These are phyloP conservation scores for Dermochelys coriacea DNA, from an alignment of 2,797 vertebrate species.

Conservation along the genomic window DNA sequence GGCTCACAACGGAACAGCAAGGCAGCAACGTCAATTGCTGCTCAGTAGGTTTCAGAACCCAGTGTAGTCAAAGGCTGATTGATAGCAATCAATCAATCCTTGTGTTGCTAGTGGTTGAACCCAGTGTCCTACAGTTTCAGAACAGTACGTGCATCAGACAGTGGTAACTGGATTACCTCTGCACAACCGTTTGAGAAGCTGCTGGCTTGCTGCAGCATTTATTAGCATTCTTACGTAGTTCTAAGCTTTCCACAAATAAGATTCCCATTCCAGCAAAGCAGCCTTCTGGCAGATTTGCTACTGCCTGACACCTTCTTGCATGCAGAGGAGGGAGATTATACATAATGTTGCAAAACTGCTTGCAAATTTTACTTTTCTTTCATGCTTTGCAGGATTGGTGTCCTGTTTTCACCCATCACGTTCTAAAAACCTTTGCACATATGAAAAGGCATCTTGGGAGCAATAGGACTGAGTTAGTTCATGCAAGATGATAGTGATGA, in stretches of 20 bases:
- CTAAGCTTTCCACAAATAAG: slow-evolving; percentile 3
- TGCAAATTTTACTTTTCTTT: background rate
- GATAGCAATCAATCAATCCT: background rate
- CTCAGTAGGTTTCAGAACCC: background rate
- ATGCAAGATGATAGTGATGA: background rate
- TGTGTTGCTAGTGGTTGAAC: background rate
- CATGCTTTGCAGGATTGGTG: background rate
- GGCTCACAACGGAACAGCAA: background rate
- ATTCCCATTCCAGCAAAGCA: background rate
- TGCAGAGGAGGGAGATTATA: background rate
- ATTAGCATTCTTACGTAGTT: background rate
- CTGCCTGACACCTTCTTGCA: background rate
- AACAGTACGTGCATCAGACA: fast-evolving
- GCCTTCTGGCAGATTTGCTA: background rate
- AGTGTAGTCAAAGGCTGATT: background rate
- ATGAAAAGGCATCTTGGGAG: slow-evolving; percentile 2
- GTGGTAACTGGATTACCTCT: background rate
- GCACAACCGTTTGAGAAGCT: background rate
- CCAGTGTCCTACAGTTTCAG: fast-evolving
- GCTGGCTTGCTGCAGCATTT: background rate
- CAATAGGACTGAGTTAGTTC: background rate
- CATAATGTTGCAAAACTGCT: background rate
- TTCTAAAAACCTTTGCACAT: background rate
- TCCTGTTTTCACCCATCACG: background rate
- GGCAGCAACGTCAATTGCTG: background rate